These are phyloP conservation scores for Alectoris magna DNA, from an alignment of 2,797 vertebrate genomes.

Conservation along the genomic window DNA sequence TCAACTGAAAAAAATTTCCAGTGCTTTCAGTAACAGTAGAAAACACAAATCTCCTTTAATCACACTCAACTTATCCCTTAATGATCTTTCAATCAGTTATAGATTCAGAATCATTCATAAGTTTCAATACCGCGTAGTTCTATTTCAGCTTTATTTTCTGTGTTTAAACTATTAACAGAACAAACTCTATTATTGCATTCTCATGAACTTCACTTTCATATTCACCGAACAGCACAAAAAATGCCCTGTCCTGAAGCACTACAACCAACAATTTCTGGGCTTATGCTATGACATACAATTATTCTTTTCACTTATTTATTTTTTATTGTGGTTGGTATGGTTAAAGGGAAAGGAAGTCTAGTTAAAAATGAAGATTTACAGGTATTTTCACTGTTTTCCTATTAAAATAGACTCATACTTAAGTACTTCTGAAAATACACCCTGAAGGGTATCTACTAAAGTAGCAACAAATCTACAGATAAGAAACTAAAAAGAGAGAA, in stretches of 20 bases:
- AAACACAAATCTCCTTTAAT: neutral
- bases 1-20: neutral
- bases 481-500: neutral
- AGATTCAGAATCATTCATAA: neutral
- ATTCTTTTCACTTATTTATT: neutral
- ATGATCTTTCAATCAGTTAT: neutral
- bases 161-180: neutral
- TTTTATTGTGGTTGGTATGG: neutral
- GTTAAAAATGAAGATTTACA: neutral
- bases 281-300: neutral
- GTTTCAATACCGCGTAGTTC: neutral
- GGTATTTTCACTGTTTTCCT: neutral
- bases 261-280: neutral
- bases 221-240: neutral
- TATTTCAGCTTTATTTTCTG: neutral
- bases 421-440: neutral
- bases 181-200: neutral
- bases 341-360: neutral
- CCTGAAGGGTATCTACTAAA: neutral
- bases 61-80: neutral
- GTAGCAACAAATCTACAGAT: neutral
- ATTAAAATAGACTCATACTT: neutral
- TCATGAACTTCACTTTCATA: neutral
- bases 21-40: neutral
- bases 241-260: neutral